Conservation (phyloP, 2,888 invertebrate species). For the Noctua janthina region DNA sequence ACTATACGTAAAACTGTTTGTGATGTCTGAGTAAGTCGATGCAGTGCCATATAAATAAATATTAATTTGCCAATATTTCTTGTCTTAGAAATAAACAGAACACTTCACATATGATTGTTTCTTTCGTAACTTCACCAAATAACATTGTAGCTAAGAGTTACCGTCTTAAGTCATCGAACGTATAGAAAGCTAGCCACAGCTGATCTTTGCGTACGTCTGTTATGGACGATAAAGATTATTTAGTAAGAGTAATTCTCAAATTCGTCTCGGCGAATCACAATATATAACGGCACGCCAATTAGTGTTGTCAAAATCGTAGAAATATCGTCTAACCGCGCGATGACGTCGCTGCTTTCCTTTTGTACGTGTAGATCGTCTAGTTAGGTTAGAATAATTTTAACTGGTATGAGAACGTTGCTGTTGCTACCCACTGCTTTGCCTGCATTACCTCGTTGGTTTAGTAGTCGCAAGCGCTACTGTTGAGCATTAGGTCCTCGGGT, state of each 20-base stretch:
- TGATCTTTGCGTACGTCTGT: conserved; percentile 39
- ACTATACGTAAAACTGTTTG: neutral
- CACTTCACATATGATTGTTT: conserved; percentile 1
- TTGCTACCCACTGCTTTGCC: conserved; percentile 3
- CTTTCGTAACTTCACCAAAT: conserved; percentile 31
- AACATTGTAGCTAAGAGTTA: conserved; percentile 16
- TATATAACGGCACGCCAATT: conserved; percentile 63
- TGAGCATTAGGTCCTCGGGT: neutral
- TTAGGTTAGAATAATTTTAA: conserved; percentile 41
- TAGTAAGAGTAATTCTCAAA: conserved; percentile 55
- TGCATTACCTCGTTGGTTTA: neutral
- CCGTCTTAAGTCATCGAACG: conserved; percentile 39
- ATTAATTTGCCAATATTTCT: neutral
- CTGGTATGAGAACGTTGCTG: conserved; percentile 21
- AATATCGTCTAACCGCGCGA: conserved; percentile 53
- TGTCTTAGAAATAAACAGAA: neutral
- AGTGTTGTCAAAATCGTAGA: conserved; percentile 63
- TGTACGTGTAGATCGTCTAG: conserved; percentile 35
- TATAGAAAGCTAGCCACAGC: conserved; percentile 51
- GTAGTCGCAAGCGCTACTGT: neutral
- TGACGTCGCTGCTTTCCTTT: conserved; percentile 59
- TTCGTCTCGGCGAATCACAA: conserved; percentile 52
- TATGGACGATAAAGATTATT: conserved; percentile 49
- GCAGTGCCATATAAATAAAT: neutral
- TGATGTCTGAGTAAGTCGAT: neutral